phyloP scores from a whole-genome alignment of 2,797 vertebrate genomes.

The Aeoliscus strigatus region DNA sequence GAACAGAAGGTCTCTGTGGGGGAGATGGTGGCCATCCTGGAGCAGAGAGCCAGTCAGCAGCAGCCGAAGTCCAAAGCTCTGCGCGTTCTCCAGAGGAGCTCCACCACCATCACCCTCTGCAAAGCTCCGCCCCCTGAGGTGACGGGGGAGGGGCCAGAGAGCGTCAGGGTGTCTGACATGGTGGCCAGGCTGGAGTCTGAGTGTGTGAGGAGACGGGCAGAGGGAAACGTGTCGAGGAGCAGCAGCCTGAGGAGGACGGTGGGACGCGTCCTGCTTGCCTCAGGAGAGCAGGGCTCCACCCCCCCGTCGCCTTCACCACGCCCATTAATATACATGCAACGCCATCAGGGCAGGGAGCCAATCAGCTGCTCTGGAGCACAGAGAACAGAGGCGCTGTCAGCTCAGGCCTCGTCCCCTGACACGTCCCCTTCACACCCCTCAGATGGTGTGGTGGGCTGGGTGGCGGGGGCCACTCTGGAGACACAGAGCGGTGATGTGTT shows the following conservation, averaged over 20 bases:
- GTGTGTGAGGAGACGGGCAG: constrained; percentile 74
- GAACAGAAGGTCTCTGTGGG: constrained; percentile 79
- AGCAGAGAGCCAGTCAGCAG: constrained; percentile 79
- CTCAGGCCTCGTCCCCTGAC: not conserved
- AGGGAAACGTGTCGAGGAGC: constrained; percentile 78
- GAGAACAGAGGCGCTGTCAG: not conserved
- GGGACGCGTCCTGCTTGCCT: constrained; percentile 81
- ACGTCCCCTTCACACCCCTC: not conserved
- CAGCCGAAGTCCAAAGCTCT: constrained; percentile 72
- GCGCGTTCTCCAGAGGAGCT: constrained; percentile 48
- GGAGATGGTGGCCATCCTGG: constrained; percentile 93
- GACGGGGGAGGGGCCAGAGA: constrained; percentile 72
- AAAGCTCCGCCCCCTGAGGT: constrained; percentile 25
- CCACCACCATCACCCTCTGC: constrained; percentile 61
- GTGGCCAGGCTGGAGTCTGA: constrained; percentile 91
- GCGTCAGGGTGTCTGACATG: constrained; percentile 87
- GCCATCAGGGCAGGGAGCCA: not conserved
- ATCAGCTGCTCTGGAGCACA: not conserved
- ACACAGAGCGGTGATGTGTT: not conserved
- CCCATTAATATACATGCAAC: not conserved
- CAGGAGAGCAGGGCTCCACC: constrained; percentile 26
- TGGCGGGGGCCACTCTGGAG: not conserved
- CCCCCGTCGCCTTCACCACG: constrained; percentile 2
- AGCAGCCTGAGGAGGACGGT: constrained; percentile 85
- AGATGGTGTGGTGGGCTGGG: not conserved